Base-by-base conservation (phyloP, 2,888 invertebrate genomes). In the Drosophila kambysellisi region DNA sequence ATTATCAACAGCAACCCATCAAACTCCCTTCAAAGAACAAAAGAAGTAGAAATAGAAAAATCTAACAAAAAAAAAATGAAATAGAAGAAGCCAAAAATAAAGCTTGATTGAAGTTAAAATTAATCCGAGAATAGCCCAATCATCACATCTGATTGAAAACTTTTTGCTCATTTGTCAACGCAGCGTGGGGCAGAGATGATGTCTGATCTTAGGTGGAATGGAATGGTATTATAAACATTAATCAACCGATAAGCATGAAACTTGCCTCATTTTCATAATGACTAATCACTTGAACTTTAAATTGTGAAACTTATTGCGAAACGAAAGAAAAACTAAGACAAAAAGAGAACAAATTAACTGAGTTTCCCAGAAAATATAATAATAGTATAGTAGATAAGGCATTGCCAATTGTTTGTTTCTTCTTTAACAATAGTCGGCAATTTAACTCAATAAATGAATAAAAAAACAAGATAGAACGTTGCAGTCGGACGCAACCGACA, bases 401-500 rank as follows among this genome's bases (percentile, higher is more conserved):
- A 20, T 43, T 51, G 46, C 41, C 60, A 68, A 74, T 74, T 67
- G 53, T 32, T 43, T 37, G 29, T 8, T 56, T 41, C n/a, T 17
- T 0, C 46, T 54, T 32, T 39, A 51, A 51, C 41, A 76, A 76
- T 60, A 58, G 41, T 37, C 33, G 46, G 30, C 71, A 78, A 77
- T 77, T 67, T 56, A 71, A 73, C 52, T 50, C 61, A 61, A 81
- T 68, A 66, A 68, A 35, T n/a, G 32, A 35, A 53, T 32, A 76
- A 76, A 48, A 43, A 37, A 46, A 65, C n/a, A n/a, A n/a, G n/a
- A n/a, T n/a, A n/a, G n/a, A n/a, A n/a, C n/a, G n/a, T n/a, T n/a
- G n/a, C n/a, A n/a, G n/a, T n/a, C n/a, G n/a, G n/a, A n/a, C n/a
- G n/a, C n/a, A n/a, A n/a, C n/a, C n/a, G n/a, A n/a, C n/a, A n/a